Percentiles rank a stretch among this genome's conserved stretches.
phyloP scores from a whole-genome alignment of 2,888 invertebrate species.

The Ischnura elegans region DNA sequence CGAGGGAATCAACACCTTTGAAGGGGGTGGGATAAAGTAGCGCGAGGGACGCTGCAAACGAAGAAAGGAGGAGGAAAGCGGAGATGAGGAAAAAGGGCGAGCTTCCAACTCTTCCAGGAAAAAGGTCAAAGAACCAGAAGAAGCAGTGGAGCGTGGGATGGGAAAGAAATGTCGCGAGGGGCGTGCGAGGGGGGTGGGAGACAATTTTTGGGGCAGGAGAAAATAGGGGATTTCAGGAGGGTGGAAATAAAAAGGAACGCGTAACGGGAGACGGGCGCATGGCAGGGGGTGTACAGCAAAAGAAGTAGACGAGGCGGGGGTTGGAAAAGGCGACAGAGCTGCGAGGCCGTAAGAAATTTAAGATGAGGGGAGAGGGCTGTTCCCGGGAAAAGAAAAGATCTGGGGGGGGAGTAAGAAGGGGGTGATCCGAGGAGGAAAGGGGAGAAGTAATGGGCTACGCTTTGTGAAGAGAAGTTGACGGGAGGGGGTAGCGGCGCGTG shows the following conservation, averaged over 20 bases:
- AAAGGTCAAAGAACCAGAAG: constrained; percentile 67
- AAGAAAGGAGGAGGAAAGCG: background rate
- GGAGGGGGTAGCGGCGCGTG: background rate
- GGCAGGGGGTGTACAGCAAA: background rate
- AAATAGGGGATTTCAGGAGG: background rate
- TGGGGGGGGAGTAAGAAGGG: background rate
- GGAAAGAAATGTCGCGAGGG: background rate
- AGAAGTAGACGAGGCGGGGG: background rate
- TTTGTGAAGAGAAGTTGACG: background rate
- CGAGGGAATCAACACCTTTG: background rate
- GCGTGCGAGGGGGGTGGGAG: background rate
- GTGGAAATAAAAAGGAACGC: background rate
- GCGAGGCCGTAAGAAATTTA: background rate
- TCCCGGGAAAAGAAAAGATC: constrained; percentile 8
- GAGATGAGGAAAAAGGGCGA: constrained; percentile 40
- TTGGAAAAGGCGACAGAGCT: background rate
- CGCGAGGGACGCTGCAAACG: background rate
- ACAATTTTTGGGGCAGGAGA: background rate
- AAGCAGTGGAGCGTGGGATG: constrained; percentile 53
- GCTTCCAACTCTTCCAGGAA: constrained; percentile 35
- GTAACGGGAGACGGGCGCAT: constrained; percentile 28
- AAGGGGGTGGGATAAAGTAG: background rate
- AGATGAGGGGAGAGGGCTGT: background rate
- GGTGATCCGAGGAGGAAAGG: background rate
- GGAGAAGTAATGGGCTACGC: constrained; percentile 44